Evolutionary conservation across 2,888 invertebrate genomes (phyloP).

Genomic region (Tipula helvola): DNA sequence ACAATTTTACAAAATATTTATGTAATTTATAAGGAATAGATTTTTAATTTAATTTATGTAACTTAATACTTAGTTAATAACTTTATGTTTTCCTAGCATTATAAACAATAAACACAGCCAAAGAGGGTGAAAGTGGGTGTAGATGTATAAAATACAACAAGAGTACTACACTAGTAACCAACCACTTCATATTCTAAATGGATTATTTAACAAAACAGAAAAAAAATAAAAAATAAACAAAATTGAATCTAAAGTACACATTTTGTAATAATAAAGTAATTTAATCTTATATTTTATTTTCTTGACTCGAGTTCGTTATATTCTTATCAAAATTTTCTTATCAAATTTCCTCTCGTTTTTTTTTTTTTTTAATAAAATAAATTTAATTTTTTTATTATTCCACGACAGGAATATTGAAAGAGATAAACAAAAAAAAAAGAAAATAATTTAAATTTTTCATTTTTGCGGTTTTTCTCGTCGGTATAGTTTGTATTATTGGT

Average conservation of each 20-base stretch:
- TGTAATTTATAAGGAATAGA: not conserved
- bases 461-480: not conserved
- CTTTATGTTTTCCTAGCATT: not conserved
- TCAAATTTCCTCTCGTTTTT: not conserved
- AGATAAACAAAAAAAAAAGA: not conserved
- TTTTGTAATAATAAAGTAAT: not conserved
- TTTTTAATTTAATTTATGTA: not conserved
- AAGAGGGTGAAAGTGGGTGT: not conserved
- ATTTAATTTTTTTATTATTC: not conserved
- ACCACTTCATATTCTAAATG: not conserved
- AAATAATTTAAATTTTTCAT: not conserved
- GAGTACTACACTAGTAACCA: not conserved
- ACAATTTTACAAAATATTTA: not conserved
- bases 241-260: conserved; percentile 4
- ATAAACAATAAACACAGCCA: not conserved
- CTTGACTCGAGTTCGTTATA: not conserved
- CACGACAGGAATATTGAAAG: not conserved
- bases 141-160: not conserved
- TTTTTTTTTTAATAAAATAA: not conserved
- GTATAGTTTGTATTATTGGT: not conserved
- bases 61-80: not conserved
- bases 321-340: not conserved
- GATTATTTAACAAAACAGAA: not conserved
- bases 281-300: not conserved
- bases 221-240: not conserved